Evolutionary conservation across 2,797 vertebrate species (phyloP), one percentile per base, ranked within the genome.

Genomic region (Myiotriccus ornatus): DNA sequence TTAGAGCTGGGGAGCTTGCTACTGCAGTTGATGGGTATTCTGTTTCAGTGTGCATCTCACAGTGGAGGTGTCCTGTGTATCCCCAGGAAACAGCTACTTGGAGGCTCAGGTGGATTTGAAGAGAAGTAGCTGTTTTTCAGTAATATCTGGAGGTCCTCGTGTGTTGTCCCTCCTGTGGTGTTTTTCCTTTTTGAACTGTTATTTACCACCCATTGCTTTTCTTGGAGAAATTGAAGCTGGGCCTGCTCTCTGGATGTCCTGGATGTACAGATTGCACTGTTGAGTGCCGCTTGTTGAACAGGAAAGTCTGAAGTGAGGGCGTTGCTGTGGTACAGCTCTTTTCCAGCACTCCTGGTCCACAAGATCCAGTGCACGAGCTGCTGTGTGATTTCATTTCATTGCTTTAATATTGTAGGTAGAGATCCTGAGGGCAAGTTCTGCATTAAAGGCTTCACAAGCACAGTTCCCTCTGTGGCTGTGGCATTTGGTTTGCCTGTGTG

Each of bases 401-500:
- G 27, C 39, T 90, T 76, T 64, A 20, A 39, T 43, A 2, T 9
- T 19, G n/a, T 32, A 43, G 43, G 37, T n/a, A 43, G 64, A 65
- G 41, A 23, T 83, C 73, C 83, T 7, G 17, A 79, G 83, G 32
- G 50, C 19, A 34, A 5, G 34, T 67, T 88, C 67, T 77, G 24
- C 44, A n/a, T 39, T 28, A n/a, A 20, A 57, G 56, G 44, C 67
- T 85, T 77, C 41, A 18, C 25, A 35, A 41, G 60, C 62, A 10
- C 28, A 6, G 57, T n/a, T 49, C 3, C 3, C 9, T 76, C 46
- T 52, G 27, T 3, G 19, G 28, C 59, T 59, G 19, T 37, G 81
- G 50, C 6, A 2, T 32, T 63, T 0, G 0, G 8, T 22, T 5
- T 46, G 21, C n/a, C 46, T 35, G n/a, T 24, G 20, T 0, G 0